Percentiles rank a stretch among this genome's conserved stretches.
Evolutionary conservation across 1,140 invertebrate species (phyloP).

Genomic region (Macrocentrus cingulum): DNA sequence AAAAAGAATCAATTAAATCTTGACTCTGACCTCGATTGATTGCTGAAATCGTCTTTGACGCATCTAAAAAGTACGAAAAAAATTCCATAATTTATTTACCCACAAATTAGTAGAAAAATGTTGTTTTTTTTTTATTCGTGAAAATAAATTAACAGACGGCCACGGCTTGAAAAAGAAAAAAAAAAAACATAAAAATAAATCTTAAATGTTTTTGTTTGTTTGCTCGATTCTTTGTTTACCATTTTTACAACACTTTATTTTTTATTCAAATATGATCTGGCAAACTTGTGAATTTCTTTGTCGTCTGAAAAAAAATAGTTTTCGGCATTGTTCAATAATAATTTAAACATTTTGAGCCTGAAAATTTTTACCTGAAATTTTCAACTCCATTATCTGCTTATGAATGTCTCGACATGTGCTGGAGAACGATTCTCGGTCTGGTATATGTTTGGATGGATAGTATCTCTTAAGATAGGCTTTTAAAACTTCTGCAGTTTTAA

Average conservation of each 20-base stretch:
- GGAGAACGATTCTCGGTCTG: conserved; percentile 41
- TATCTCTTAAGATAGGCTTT: conserved; percentile 43
- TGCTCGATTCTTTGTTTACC: too few species aligned
- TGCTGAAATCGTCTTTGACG: too few species aligned
- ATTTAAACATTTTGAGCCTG: background rate
- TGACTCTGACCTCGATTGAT: too few species aligned
- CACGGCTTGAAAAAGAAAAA: too few species aligned
- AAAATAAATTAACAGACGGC: too few species aligned
- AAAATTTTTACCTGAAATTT: conserved; percentile 39
- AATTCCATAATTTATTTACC: too few species aligned
- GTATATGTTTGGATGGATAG: conserved; percentile 41
- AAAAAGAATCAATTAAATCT: too few species aligned
- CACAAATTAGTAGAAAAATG: too few species aligned
- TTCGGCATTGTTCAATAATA: conserved; percentile 1
- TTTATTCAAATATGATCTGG: conserved; percentile 9
- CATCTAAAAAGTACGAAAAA: too few species aligned
- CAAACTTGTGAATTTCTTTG: conserved; percentile 20
- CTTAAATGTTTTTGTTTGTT: too few species aligned
- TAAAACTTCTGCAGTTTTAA: conserved; percentile 42
- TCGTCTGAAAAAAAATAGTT: conserved; percentile 19
- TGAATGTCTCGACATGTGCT: conserved; percentile 44
- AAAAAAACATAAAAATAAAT: too few species aligned
- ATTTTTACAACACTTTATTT: background rate
- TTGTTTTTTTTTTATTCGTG: too few species aligned
- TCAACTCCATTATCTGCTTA: conserved; percentile 32